These are phyloP conservation scores for Enteromius fasciolatus DNA, from an alignment of 2,797 vertebrate species.

Conservation along the genomic window DNA sequence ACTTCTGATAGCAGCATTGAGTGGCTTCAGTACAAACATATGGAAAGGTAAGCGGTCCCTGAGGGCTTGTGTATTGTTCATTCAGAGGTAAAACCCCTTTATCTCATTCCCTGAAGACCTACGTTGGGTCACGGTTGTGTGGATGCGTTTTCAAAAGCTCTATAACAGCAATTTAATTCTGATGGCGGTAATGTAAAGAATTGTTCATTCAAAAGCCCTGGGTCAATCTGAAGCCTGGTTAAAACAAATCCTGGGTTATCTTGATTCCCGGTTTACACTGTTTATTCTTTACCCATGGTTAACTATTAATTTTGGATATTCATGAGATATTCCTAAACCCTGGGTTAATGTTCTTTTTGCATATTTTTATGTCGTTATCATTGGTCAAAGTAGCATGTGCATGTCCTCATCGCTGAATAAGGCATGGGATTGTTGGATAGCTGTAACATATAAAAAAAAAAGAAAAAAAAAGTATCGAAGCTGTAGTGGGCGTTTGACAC, in stretches of 20 bases:
- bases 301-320: neutral
- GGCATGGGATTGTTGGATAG: neutral
- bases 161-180: neutral
- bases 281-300: neutral
- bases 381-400: neutral
- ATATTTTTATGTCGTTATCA: neutral
- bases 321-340: neutral
- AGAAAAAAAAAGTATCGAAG: neutral
- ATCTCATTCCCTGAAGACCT: neutral
- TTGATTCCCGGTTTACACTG: neutral
- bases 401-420: neutral
- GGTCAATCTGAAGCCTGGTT: neutral
- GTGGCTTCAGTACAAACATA: constrained; percentile 17
- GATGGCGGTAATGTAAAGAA: neutral
- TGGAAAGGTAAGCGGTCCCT: constrained; percentile 14
- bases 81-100: constrained; percentile 1
- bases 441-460: neutral
- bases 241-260: neutral
- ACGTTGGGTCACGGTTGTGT: neutral
- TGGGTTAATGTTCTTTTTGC: neutral
- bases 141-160: neutral
- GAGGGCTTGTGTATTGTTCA: neutral
- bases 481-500: neutral
- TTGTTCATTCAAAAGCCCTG: neutral
- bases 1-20: constrained; percentile 17